Conservation (phyloP, 37 sponge, comb jelly and placozoan species). For the Halisarca cf. caerulea region DNA sequence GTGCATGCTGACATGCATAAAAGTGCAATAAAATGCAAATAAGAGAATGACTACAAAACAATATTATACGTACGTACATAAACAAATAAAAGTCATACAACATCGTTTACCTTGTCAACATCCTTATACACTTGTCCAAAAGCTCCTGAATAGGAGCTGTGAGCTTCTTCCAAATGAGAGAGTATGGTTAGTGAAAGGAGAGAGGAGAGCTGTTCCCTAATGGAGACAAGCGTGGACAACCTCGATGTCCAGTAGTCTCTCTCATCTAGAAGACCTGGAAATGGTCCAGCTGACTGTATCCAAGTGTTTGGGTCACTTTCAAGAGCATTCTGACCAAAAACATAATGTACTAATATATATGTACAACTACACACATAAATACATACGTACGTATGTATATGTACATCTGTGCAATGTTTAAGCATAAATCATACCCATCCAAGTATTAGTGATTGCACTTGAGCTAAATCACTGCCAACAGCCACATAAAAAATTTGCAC, state of each 20-base stretch:
- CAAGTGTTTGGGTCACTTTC: constrained; percentile 53
- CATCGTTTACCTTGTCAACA: constrained; percentile 41
- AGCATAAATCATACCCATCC: too few relatives aligned
- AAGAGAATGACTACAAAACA: neutral
- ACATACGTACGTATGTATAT: neutral
- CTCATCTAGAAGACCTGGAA: constrained; percentile 80
- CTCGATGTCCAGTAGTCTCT: constrained; percentile 75
- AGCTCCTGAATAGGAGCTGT: constrained; percentile 70
- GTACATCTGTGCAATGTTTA: neutral
- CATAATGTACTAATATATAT: too few relatives aligned
- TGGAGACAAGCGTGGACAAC: constrained; percentile 45
- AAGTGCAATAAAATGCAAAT: neutral
- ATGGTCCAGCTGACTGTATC: constrained; percentile 31
- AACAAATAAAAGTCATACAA: too few relatives aligned
- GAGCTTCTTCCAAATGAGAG: constrained; percentile 59
- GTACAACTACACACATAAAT: neutral
- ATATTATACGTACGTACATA: neutral
- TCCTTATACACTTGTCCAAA: constrained; percentile 74
- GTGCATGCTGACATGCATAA: neutral
- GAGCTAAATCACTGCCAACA: neutral
- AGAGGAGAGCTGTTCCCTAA: constrained; percentile 70
- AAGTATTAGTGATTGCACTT: too few relatives aligned
- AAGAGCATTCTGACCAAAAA: constrained; percentile 58
- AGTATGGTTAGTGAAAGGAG: constrained; percentile 68
- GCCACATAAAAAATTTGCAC: too few relatives aligned